Base-by-base conservation (phyloP, 2,113 vertebrate genomes). In the Holacanthus passer region DNA sequence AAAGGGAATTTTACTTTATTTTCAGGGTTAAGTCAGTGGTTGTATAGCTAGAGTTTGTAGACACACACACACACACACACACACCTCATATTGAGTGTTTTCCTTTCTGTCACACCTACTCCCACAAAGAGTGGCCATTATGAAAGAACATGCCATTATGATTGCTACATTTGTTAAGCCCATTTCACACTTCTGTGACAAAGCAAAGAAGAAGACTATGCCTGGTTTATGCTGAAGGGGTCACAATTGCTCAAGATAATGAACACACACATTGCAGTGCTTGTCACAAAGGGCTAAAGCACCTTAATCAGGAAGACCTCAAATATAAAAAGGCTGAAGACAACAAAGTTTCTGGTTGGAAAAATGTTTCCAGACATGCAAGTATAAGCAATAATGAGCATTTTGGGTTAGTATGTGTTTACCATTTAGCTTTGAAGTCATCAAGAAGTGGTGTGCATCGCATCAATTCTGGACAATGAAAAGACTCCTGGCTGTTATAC, bases 161-260 rank as follows among this genome's bases (percentile, higher is more conserved):
- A 58, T 22, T 58, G 29, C 9, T 11, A 22, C 24, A 17, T 62
- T 65, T 32, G 43, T 20, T 31, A 29, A 60, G 20, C n/a, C 41
- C 7, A 71, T 77, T 53, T 60, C 32, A 65, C 29, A 32, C 32
- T 5, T 47, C n/a, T 16, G 19, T 75, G 13, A 47, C 19, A 45
- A 41, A 31, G 52, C 17, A 56, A 22, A 39, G 31, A 8, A 55
- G 37, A 41, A 65, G 52, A 60, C 63, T 56, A 50, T 92, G 66
- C 74, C 63, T 24, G 10, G 10, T 72, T 75, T 64, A 60, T 47
- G 64, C 93, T 90, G 87, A 89, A 90, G 91, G 89, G 82, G 92
- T 92, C 91, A 93, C 89, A 92, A 72, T 88, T 88, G 89, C 65
- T 71, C 77, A 88, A 83, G 65, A 56, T 87, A 88, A 73, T 22